Evolutionary conservation across 2,113 vertebrate species (phyloP), one percentile per base, ranked within the genome.

Genomic region (Phalacrocorax carbo): DNA sequence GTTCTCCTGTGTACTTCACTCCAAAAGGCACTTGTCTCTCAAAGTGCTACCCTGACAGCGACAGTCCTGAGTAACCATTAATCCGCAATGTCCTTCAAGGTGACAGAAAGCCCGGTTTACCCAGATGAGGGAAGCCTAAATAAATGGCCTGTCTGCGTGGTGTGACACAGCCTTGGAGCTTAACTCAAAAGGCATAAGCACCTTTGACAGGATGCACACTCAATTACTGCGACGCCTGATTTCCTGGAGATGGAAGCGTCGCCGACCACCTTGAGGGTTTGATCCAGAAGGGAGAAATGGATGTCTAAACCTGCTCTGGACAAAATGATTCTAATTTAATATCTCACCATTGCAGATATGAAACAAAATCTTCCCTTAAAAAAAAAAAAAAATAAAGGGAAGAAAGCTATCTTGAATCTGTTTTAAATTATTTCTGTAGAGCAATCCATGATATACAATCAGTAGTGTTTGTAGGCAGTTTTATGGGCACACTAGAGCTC

Each of bases 401-500:
- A 22, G 29, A 54, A 89, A 88, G 44, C 54, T 71, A 58, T 91
- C 66, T 93, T 32, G 70, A 93, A 91, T 62, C 23, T 91, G 19
- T 14, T 76, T 94, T 82, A 93, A 97, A 96, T 97, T 76, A 82
- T 84, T 95, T 64, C 26, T 88, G 25, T 48, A 88, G 86, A 87
- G 61, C 34, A 82, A 44, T 25, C 64, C 65, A 32, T 97, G 86
- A 98, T 95, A 96, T 92, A 94, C 68, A 95, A 75, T 82, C 83
- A 82, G 70, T 93, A 75, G 40, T 92, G 51, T 86, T 97, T 96
- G 68, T 58, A 49, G 95, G 91, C 26, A 30, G 86, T 75, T 97
- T 97, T 97, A 97, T 92, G 95, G 81, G 77, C 77, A 84, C 2
- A 11, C 49, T 68, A 95, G 82, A 96, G 60, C 91, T 95, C 88